These are phyloP conservation scores for Megatriorchis doriae DNA, from an alignment of 2,113 vertebrate species.

Conservation along the genomic window DNA sequence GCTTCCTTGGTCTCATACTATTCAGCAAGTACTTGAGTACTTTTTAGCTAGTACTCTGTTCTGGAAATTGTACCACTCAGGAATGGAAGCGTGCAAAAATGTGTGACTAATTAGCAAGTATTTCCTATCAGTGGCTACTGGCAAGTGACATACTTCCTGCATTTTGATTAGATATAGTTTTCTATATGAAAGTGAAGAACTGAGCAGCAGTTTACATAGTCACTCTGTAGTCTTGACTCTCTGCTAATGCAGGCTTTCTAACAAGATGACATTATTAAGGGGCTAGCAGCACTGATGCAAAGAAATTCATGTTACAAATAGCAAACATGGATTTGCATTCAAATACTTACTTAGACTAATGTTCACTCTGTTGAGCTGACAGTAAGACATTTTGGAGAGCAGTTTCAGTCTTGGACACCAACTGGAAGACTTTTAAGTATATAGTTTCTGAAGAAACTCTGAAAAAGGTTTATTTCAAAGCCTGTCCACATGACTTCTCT, in stretches of 20 bases:
- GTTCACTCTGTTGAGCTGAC: neutral
- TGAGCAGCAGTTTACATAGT: neutral
- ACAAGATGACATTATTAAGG: neutral
- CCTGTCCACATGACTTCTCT: neutral
- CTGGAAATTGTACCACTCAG: neutral
- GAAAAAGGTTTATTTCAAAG: neutral
- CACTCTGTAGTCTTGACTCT: neutral
- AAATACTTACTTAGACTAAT: neutral
- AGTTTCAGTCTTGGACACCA: neutral
- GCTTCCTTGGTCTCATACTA: neutral
- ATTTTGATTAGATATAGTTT: neutral
- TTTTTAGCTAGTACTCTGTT: neutral
- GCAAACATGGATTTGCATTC: neutral
- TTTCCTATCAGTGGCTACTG: neutral
- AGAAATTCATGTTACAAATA: neutral
- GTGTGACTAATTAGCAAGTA: neutral
- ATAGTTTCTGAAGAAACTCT: neutral
- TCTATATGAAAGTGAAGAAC: neutral
- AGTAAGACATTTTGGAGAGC: neutral
- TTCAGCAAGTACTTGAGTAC: neutral
- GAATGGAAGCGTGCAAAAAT: neutral
- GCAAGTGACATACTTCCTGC: slow-evolving; percentile 46
- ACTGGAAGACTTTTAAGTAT: neutral
- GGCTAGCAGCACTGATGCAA: neutral
- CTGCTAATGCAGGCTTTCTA: neutral